These are phyloP conservation scores for Polydrusus cervinus DNA, from an alignment of 2,888 invertebrate genomes.

Conservation along the genomic window DNA sequence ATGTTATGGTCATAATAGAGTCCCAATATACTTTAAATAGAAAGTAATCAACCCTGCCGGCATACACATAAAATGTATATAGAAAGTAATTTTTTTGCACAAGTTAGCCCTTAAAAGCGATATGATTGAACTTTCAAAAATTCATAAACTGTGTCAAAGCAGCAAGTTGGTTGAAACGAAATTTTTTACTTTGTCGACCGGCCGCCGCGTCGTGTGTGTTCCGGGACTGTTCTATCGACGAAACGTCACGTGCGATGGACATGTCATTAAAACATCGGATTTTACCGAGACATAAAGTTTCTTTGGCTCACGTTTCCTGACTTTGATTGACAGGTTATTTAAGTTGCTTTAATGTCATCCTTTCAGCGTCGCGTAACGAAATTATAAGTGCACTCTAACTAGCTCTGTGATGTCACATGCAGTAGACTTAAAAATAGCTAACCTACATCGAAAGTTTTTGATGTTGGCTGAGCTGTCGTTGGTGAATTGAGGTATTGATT, in stretches of 20 bases:
- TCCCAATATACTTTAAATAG: too few species aligned
- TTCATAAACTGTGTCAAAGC: constrained; percentile 4
- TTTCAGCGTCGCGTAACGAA: constrained; percentile 57
- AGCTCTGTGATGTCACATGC: constrained; percentile 48
- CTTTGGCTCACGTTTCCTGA: constrained; percentile 63
- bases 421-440: constrained; percentile 45
- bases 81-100: too few species aligned
- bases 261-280: constrained; percentile 64
- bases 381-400: constrained; percentile 59
- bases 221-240: constrained; percentile 51
- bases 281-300: constrained; percentile 63
- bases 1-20: too few species aligned
- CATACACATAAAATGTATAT: too few species aligned
- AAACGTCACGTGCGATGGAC: constrained; percentile 62
- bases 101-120: background rate
- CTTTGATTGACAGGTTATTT: constrained; percentile 66
- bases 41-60: too few species aligned
- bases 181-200: constrained; percentile 30
- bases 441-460: constrained; percentile 16
- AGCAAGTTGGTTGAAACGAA: constrained; percentile 16
- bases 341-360: constrained; percentile 64
- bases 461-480: constrained; percentile 16
- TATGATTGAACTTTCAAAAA: background rate
- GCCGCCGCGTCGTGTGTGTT: constrained; percentile 34
- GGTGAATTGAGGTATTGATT: constrained; percentile 8